phyloP scores from a whole-genome alignment of 2,888 invertebrate genomes.

The Caenorhabditis sp. region DNA sequence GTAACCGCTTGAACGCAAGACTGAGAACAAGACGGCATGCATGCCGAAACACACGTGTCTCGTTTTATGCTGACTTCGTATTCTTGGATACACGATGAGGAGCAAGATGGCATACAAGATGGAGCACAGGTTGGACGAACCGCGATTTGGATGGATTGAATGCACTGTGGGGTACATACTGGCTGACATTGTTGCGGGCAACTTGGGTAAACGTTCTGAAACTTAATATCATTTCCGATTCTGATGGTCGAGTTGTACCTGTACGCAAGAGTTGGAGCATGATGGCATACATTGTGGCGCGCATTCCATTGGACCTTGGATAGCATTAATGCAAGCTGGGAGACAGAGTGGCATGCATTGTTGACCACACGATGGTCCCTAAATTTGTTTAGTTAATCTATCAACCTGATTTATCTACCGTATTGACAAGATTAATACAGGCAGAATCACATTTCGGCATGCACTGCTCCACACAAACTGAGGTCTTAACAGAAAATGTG shows the following conservation, averaged over 20 bases:
- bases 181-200: conserved; percentile 69
- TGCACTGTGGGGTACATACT: conserved; percentile 65
- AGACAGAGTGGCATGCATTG: conserved; percentile 73
- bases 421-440: conserved; percentile 61
- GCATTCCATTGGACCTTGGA: conserved; percentile 59
- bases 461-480: conserved; percentile 63
- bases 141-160: conserved; percentile 66
- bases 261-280: conserved; percentile 62
- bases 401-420: conserved; percentile 23
- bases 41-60: conserved; percentile 61
- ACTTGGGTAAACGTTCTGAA: conserved; percentile 45
- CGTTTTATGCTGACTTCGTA: conserved; percentile 53
- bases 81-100: conserved; percentile 60
- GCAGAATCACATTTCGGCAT: conserved; percentile 65
- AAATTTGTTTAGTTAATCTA: not conserved
- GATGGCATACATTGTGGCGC: conserved; percentile 68
- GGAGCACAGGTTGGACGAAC: conserved; percentile 68
- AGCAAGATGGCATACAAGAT: conserved; percentile 69
- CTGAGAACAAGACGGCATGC: conserved; percentile 62
- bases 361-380: conserved; percentile 61
- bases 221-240: too few species aligned
- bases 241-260: conserved; percentile 28
- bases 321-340: conserved; percentile 66
- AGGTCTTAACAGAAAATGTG: conserved; percentile 27
- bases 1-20: conserved; percentile 71